Percentiles rank a stretch among this genome's conserved stretches.
Conservation (phyloP, 2,888 invertebrate genomes). For the Elegia similella region DNA sequence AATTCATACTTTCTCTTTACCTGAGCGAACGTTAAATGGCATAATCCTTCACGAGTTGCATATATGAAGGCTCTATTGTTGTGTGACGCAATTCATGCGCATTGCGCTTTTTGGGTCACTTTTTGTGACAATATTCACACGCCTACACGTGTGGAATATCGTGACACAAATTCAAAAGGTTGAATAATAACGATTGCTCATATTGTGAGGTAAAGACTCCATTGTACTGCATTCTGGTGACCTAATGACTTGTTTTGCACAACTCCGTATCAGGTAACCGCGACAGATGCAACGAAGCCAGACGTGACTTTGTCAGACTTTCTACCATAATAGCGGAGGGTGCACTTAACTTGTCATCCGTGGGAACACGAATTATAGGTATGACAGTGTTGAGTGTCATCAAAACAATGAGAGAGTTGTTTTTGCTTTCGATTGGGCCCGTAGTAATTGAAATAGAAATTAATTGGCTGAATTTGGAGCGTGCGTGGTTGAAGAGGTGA, state of each 20-base stretch:
- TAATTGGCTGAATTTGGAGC: constrained; percentile 50
- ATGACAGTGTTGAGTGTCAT: constrained; percentile 54
- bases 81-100: constrained; percentile 46
- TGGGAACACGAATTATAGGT: constrained; percentile 70
- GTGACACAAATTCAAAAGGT: constrained; percentile 38
- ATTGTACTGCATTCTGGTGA: constrained; percentile 53
- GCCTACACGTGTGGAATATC: constrained; percentile 67
- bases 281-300: constrained; percentile 68
- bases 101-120: constrained; percentile 45
- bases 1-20: constrained; percentile 43
- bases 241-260: constrained; percentile 65
- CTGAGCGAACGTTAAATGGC: constrained; percentile 30
- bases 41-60: constrained; percentile 31
- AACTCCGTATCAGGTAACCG: constrained; percentile 63
- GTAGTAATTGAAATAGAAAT: constrained; percentile 32
- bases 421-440: constrained; percentile 26
- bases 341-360: constrained; percentile 71
- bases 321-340: constrained; percentile 64
- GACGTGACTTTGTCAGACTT: constrained; percentile 74
- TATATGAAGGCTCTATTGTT: constrained; percentile 38
- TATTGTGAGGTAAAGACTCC: constrained; percentile 33
- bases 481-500: constrained; percentile 52
- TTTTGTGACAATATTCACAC: constrained; percentile 54
- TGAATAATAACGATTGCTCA: constrained; percentile 27
- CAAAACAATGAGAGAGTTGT: constrained; percentile 51